phyloP scores from a whole-genome alignment of 1,140 invertebrate genomes.

The Microplitis demolitor region DNA sequence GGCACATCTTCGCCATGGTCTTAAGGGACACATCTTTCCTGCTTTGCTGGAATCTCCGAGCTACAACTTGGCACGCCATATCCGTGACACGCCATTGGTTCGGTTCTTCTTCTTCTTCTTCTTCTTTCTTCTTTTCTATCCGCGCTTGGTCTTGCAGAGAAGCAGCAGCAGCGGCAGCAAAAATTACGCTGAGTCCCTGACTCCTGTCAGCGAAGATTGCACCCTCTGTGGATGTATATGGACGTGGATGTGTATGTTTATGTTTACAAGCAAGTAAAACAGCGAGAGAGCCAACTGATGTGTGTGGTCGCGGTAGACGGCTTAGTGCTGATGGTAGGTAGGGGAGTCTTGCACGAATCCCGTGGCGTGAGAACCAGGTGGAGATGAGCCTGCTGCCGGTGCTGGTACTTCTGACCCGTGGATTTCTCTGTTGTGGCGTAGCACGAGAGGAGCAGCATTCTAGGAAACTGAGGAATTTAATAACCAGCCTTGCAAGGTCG shows the following conservation, averaged over 20 bases:
- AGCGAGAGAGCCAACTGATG: neutral
- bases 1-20: neutral
- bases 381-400: neutral
- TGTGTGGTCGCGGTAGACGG: neutral
- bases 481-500: slow-evolving; percentile 19
- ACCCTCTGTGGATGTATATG: neutral
- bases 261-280: neutral
- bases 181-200: slow-evolving; percentile 15
- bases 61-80: slow-evolving; percentile 1
- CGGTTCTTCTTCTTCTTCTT: neutral
- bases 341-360: slow-evolving; percentile 2
- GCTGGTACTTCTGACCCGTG: neutral
- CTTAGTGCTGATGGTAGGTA: neutral
- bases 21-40: slow-evolving; percentile 6
- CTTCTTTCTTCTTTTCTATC: neutral
- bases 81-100: slow-evolving; percentile 19
- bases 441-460: slow-evolving; percentile 1
- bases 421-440: neutral
- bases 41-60: neutral
- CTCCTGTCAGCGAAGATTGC: slow-evolving; percentile 21
- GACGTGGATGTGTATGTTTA: neutral
- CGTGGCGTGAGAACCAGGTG: slow-evolving; percentile 21
- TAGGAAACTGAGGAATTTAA: neutral
- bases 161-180: too few relatives aligned
- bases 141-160: neutral